Evolutionary conservation across 1,140 invertebrate species (phyloP), one percentile per base, ranked within the genome.

Genomic region (Drosophila pallidifrons): DNA sequence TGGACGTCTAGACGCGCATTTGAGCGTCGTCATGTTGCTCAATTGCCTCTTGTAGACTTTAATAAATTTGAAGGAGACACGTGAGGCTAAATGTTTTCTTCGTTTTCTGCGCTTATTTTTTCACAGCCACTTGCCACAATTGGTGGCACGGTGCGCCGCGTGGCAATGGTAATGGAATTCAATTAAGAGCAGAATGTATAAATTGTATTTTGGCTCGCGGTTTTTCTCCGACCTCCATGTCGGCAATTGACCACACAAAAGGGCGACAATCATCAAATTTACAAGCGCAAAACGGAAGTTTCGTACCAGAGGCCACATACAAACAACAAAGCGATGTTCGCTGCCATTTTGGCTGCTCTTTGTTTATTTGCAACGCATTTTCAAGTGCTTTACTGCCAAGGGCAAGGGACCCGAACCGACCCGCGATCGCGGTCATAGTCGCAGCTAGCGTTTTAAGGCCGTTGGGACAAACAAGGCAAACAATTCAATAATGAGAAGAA

Each of bases 351-450:
- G 66, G 75, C 75, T 64, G 80, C 63, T 52, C 35, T 80, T 87
- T 88, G 85, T 88, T 83, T 88, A 89, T 85, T 89, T 83, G 74
- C 74, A 77, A 78, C 77, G 85, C 79, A 73, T 79, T 82, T 67
- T 72, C 54, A 73, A 72, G 61, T 66, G 68, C 47, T 5, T 47
- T 10, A 38, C 8, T 5, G 49, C 51, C 65, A 64, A 60, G 30
- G 55, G 70, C 28, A 20, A 11, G 11, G 11, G 8, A 25, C 20
- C 3, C 20, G 3, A 25, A 25, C 20, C 20, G 20, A 25, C 20
- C 20, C 20, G 30, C 41, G 41, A 30, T 13, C 28, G 49, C n/a
- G 32, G 32, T 10, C 16, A 55, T 54, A n/a, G 28, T 10, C 7
- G 57, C 49, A 51, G 76, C 52, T 46, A 54, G 38, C 43, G 55